phyloP scores from a whole-genome alignment of 2,888 invertebrate genomes.

The Acrobasis consociella region DNA sequence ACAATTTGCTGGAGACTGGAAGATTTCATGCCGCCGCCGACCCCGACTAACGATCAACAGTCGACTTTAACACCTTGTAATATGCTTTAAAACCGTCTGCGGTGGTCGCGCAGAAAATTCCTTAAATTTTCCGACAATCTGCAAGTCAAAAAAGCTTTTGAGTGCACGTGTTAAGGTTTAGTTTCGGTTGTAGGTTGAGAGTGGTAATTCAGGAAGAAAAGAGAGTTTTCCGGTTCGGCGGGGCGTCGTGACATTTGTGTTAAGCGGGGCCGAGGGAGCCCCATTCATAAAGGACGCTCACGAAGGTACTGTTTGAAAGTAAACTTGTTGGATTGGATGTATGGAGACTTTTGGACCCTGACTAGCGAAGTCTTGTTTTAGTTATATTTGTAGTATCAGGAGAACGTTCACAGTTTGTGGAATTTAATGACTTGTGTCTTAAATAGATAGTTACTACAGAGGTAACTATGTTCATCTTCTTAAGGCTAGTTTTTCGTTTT shows the following conservation, averaged over 20 bases:
- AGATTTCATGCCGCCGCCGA: conserved; percentile 72
- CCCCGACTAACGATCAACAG: conserved; percentile 40
- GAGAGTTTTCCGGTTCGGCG: conserved; percentile 81
- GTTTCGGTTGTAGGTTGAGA: conserved; percentile 44
- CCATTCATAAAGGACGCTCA: conserved; percentile 75
- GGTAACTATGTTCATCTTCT: too few species aligned
- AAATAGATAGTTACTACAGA: too few species aligned
- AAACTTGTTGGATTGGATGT: conserved; percentile 61
- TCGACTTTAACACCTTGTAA: conserved; percentile 41
- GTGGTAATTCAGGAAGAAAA: conserved; percentile 79
- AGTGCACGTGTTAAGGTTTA: conserved; percentile 41
- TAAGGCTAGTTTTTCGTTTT: too few species aligned
- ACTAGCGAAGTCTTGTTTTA: conserved; percentile 28
- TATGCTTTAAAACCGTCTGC: conserved; percentile 53
- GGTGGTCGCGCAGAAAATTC: conserved; percentile 64
- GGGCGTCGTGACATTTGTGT: conserved; percentile 80
- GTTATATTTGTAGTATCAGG: neutral
- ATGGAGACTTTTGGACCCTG: conserved; percentile 40
- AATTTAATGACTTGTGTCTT: neutral
- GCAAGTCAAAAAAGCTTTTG: conserved; percentile 46
- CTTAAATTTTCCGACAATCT: conserved; percentile 64
- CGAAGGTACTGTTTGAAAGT: conserved; percentile 64
- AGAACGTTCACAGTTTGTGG: neutral
- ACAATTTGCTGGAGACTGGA: conserved; percentile 82
- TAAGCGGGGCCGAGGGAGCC: conserved; percentile 74